phyloP scores from a whole-genome alignment of 2,113 vertebrate genomes.

The Ornithorhynchus anatinus region DNA sequence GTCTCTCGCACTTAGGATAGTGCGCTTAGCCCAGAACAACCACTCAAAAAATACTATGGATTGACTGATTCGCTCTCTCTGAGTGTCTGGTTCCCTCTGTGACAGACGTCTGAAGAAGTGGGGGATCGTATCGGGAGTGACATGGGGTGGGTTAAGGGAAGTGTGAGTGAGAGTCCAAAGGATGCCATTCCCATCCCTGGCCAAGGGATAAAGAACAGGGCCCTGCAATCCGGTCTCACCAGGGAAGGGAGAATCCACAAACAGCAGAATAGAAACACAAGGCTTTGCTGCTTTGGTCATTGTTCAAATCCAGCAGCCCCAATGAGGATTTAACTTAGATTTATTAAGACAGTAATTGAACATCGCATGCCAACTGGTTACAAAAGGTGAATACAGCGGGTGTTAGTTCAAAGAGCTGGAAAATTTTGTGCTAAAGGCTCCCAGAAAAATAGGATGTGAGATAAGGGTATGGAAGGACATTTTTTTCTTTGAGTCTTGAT shows the following conservation, averaged over 20 bases:
- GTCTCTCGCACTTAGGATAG: too few species aligned
- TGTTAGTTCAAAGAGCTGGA: too few species aligned
- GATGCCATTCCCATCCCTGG: neutral
- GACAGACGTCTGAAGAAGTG: too few species aligned
- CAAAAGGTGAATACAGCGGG: neutral
- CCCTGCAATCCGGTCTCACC: neutral
- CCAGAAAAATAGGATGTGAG: too few species aligned
- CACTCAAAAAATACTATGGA: too few species aligned
- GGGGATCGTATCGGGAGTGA: too few species aligned
- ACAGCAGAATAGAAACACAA: neutral
- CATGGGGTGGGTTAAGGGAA: fast-evolving
- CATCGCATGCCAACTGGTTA: neutral
- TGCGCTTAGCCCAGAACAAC: too few species aligned
- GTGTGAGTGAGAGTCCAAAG: fast-evolving
- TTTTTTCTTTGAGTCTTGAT: too few species aligned
- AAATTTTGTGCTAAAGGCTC: neutral
- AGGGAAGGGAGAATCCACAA: neutral
- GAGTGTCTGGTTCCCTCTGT: too few species aligned
- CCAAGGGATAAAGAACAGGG: neutral
- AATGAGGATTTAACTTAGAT: constrained; percentile 4
- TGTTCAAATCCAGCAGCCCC: neutral
- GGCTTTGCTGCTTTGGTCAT: neutral
- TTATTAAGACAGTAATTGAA: neutral
- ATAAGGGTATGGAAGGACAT: too few species aligned
- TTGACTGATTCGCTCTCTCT: too few species aligned